Evolutionary conservation across 2,888 invertebrate genomes (phyloP), one percentile per base, ranked within the genome.

Genomic region (Yponomeuta plumbellus): DNA sequence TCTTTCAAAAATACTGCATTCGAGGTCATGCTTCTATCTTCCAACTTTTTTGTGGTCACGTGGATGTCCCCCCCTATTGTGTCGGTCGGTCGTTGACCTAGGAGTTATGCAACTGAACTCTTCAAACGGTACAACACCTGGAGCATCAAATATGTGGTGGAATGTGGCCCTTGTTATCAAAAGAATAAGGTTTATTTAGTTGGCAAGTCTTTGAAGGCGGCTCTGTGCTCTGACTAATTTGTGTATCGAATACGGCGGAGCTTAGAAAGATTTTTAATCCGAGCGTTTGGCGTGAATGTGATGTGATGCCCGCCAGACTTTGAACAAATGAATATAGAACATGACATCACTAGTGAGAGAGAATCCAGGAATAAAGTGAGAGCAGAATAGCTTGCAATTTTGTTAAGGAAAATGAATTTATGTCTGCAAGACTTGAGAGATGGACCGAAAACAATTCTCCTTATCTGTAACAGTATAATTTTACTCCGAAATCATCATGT

Each of bases 61-160:
- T 52, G 44, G 17, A 52, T 17, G 44, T 52, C 44, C 44, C 44
- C 44, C 44, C 44, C 44, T 17, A 52, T 52, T 52, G 44, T 52
- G 44, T 13, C 17, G 44, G 13, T 52, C 44, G 44, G 44, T 52
- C 44, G 44, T 52, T 52, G 44, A 52, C 44, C 44, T 52, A 5
- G 4, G 44, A 13, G 44, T 52, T 52, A 52, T 52, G 44, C 68
- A 69, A 71, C 75, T 44, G 56, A 64, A 64, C 70, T 72, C 68
- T 71, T 71, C 75, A 74, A 77, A 75, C 71, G 71, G 73, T 69
- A 75, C 74, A 75, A 84, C 85, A 86, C 85, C 85, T 85, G 83
- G 82, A 77, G 73, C 79, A 78, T 69, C 21, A 22, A 20, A 22
- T 13, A 59, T 21, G 59, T 71, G 74, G 59, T 21, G 59, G 44